Percentiles rank a stretch among this genome's conserved stretches.
phyloP scores from a whole-genome alignment of 1,140 invertebrate species.

The Pygmarrhopalites habei region DNA sequence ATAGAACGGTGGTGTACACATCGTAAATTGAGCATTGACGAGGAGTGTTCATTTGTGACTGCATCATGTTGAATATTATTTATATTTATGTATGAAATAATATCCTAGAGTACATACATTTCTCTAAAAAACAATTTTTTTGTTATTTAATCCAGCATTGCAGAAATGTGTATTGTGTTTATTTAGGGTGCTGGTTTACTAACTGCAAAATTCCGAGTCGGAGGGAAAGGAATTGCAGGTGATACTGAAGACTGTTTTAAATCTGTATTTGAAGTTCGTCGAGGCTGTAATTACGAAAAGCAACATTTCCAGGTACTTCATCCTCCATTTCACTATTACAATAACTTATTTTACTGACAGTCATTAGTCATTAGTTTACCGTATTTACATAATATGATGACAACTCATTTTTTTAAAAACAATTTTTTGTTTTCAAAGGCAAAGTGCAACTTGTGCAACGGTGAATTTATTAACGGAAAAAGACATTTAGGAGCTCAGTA shows the following conservation, averaged over 20 bases:
- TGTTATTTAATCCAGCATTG: too few relatives aligned
- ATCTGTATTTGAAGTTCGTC: slow-evolving; percentile 28
- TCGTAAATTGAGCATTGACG: too few relatives aligned
- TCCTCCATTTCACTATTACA: too few relatives aligned
- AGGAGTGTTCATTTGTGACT: slow-evolving; percentile 5
- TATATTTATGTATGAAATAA: too few relatives aligned
- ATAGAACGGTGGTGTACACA: too few relatives aligned
- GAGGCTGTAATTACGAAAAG: slow-evolving; percentile 25
- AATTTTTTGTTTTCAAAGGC: slow-evolving; percentile 27
- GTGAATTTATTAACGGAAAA: slow-evolving; percentile 19
- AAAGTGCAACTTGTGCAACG: slow-evolving; percentile 26
- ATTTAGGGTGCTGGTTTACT: slow-evolving; percentile 26
- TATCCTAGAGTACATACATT: too few relatives aligned
- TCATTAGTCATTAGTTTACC: too few relatives aligned
- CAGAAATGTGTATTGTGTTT: too few relatives aligned
- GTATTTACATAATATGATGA: too few relatives aligned
- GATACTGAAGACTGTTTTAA: slow-evolving; percentile 15
- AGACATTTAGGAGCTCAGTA: too few relatives aligned
- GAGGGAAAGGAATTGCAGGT: background rate
- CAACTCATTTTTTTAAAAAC: background rate
- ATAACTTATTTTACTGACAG: slow-evolving; percentile 1
- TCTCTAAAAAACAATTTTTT: too few relatives aligned
- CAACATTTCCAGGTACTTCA: slow-evolving; percentile 32
- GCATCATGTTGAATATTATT: too few relatives aligned
- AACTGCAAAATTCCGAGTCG: slow-evolving; percentile 10